Evolutionary conservation across 2,113 vertebrate genomes (phyloP).

Genomic region (Alces alces): DNA sequence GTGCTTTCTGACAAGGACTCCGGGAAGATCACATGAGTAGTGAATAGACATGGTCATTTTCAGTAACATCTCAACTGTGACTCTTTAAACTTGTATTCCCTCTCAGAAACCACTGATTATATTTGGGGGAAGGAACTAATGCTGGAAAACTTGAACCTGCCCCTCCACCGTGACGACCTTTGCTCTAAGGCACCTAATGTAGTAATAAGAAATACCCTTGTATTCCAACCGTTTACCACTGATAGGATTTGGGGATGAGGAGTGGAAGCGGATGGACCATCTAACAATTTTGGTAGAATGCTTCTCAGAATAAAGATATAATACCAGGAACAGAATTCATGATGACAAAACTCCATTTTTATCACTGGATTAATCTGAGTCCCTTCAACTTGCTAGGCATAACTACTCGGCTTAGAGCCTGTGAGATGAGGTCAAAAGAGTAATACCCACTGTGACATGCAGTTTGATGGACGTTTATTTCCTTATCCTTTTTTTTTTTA

Average conservation of each 20-base stretch:
- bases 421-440: neutral
- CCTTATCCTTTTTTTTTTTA: neutral
- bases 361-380: neutral
- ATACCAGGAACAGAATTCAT: neutral
- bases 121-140: neutral
- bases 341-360: neutral
- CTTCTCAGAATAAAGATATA: neutral
- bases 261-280: neutral
- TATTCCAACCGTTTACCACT: neutral
- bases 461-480: conserved; percentile 36
- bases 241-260: neutral
- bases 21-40: neutral
- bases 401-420: neutral
- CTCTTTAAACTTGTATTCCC: neutral
- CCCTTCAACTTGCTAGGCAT: neutral
- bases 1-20: neutral
- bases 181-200: neutral
- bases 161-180: neutral
- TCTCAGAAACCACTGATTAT: neutral
- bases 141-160: neutral
- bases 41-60: neutral
- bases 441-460: conserved; percentile 20
- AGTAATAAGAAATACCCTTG: neutral
- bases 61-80: neutral
- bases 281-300: neutral